Evolutionary conservation across 2,113 vertebrate genomes (phyloP).

Genomic region (Turnix velox): DNA sequence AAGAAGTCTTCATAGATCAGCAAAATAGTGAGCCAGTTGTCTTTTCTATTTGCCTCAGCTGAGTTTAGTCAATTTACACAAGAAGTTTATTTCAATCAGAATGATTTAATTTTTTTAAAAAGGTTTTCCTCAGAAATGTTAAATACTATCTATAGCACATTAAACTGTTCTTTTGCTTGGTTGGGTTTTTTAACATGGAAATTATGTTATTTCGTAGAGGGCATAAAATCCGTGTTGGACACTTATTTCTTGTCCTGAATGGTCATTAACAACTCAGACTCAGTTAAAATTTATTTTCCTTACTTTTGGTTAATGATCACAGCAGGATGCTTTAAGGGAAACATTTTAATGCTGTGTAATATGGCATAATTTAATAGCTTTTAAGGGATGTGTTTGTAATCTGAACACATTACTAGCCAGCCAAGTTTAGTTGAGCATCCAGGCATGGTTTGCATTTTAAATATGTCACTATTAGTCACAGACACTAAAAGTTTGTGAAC

Average conservation of each 20-base stretch:
- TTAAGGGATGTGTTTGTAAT: neutral
- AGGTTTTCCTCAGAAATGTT: neutral
- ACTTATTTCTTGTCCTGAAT: neutral
- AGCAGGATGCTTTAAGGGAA: constrained; percentile 23
- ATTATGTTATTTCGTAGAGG: neutral
- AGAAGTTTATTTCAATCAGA: neutral
- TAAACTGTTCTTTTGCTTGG: neutral
- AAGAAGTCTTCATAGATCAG: neutral
- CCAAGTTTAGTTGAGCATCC: constrained; percentile 20
- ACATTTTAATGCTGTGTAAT: constrained; percentile 15
- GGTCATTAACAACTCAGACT: neutral
- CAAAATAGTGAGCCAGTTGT: neutral
- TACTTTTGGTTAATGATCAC: constrained; percentile 8
- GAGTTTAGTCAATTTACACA: neutral
- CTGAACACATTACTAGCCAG: constrained; percentile 4
- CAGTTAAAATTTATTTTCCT: constrained; percentile 18
- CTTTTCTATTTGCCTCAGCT: neutral
- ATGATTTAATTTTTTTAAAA: neutral
- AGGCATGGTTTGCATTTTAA: constrained; percentile 15
- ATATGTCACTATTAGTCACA: neutral
- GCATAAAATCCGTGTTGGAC: neutral
- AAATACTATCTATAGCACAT: neutral
- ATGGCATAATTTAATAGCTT: constrained; percentile 12
- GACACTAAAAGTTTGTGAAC: constrained; percentile 10
- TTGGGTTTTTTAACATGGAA: neutral